A percentile compares a stretch with the other conserved stretches of the same genome.
Conservation (phyloP, 2,888 invertebrate species). For the Lithophane leautieri region DNA sequence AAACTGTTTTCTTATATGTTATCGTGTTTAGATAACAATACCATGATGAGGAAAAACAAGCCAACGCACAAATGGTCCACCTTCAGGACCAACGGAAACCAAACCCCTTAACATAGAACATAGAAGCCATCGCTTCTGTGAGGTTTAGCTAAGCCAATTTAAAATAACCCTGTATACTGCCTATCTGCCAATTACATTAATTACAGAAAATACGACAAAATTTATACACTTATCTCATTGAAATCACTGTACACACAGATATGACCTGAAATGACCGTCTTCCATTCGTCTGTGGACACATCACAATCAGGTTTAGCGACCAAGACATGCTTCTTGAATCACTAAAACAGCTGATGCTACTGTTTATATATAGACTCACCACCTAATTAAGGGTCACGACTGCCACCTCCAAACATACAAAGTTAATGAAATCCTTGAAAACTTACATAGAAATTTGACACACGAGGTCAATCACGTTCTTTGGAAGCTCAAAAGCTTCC, state of each 20-base stretch:
- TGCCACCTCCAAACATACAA: conserved; percentile 15
- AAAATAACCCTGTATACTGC: too few species aligned
- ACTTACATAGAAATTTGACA: conserved; percentile 75
- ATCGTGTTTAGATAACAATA: too few species aligned
- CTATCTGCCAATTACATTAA: too few species aligned
- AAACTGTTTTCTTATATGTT: too few species aligned
- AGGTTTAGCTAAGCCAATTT: too few species aligned
- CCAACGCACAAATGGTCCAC: too few species aligned
- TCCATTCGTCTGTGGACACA: not conserved
- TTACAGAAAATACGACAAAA: not conserved
- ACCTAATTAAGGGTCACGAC: conserved; percentile 44
- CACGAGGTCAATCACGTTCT: conserved; percentile 81
- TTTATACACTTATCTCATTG: not conserved
- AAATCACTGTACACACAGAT: not conserved
- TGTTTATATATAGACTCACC: conserved; percentile 11
- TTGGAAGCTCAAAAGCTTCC: conserved; percentile 70
- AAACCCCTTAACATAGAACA: too few species aligned
- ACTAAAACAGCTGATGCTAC: not conserved
- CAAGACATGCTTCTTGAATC: not conserved
- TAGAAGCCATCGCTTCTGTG: too few species aligned
- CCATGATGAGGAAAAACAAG: too few species aligned
- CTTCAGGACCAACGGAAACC: too few species aligned
- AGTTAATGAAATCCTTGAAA: conserved; percentile 74
- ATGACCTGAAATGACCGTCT: not conserved
- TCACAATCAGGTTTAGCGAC: not conserved